phyloP scores from a whole-genome alignment of 2,113 vertebrate species.

The Apus apus region DNA sequence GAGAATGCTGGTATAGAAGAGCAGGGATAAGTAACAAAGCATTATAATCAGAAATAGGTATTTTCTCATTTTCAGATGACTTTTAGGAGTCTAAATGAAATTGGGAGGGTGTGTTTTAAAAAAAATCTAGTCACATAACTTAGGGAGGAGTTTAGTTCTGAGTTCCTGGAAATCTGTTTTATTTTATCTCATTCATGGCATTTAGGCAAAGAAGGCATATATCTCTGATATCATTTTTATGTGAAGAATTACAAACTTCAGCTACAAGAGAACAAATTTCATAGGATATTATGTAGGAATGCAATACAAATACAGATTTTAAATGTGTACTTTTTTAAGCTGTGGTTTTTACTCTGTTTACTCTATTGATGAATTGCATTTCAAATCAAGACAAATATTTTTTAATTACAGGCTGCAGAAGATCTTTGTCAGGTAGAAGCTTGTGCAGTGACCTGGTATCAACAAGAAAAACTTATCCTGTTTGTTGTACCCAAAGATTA shows the following conservation, averaged over 20 bases:
- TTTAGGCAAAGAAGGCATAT: background rate
- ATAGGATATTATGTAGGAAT: background rate
- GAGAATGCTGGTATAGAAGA: background rate
- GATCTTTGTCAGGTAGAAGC: constrained; percentile 81
- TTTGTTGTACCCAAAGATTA: constrained; percentile 79
- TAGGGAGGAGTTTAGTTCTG: background rate
- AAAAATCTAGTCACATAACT: background rate
- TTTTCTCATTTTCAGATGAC: background rate
- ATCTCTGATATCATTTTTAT: background rate
- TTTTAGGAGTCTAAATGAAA: background rate
- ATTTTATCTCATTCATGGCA: background rate
- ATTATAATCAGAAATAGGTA: background rate
- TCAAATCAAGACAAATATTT: background rate
- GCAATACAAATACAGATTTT: background rate
- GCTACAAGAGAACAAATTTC: background rate
- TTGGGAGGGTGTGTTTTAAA: background rate
- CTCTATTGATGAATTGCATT: background rate
- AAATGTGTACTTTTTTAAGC: background rate
- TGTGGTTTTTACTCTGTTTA: background rate
- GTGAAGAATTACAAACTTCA: background rate
- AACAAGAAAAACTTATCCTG: constrained; percentile 81
- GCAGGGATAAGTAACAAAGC: background rate
- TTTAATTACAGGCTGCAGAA: constrained; percentile 80
- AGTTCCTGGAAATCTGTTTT: background rate
- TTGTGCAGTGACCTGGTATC: constrained; percentile 82